Evolutionary conservation across 1,140 invertebrate genomes (phyloP), one percentile per base, ranked within the genome.

Genomic region (Macrobrachium rosenbergii): DNA sequence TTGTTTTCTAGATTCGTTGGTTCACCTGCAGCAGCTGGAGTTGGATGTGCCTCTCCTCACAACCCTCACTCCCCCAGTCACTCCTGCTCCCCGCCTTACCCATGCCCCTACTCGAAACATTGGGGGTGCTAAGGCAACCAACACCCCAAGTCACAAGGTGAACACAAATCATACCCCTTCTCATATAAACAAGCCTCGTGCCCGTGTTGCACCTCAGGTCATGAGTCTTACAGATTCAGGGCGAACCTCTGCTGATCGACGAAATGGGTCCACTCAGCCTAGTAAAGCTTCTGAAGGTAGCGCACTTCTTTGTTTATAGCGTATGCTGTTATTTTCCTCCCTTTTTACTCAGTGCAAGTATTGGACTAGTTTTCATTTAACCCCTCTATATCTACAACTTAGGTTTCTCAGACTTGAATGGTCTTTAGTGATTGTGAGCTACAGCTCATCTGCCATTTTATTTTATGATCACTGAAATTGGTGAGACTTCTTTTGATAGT

Each of bases 11-110:
- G 84, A 87, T 43, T 73, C 84, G 67, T 63, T 87, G 84, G 84
- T 87, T 64, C 84, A 87, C 78, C 84, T 87, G 59, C 84, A 87
- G 78, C 77, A 73, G 67, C 84, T 87, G 84, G 84, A 87, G 84
- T 14, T 87, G 84, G 84, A 87, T 81, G 79, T 75, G 67, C 78
- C 84, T 28, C 78, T 81, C 84, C 84, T 87, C 78, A 73, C 84
- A 60, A 73, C 78, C 84, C 79, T 87, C 77, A 87, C 77, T 19
- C 84, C 84, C 84, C 83, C 75, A 58, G 83, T 60, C 59, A 64
- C 76, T 76, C 76, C 83, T 37, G 62, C 84, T 64, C 62, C 78
- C 23, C 78, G 78, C 67, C 19, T 45, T 67, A 75, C 77, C 69
- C 84, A 87, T 72, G 28, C 78, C 77, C 84, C 84, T 69, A n/a